These are phyloP conservation scores for Epinephelus cyanopodus DNA, from an alignment of 2,113 vertebrate genomes.

Conservation along the genomic window DNA sequence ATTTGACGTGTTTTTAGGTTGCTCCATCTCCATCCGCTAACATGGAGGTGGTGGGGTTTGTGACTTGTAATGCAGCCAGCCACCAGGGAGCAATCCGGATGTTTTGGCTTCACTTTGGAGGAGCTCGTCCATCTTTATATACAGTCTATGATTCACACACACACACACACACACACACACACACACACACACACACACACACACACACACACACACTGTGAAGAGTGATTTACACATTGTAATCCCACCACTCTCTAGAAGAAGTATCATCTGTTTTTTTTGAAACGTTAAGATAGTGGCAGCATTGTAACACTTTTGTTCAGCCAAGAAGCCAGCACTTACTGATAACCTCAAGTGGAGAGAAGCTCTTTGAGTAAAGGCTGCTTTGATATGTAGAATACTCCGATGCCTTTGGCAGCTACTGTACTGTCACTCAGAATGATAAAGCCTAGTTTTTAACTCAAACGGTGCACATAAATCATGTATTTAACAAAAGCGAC, in stretches of 20 bases:
- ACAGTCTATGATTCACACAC: too few species aligned
- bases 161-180: constrained; percentile 38
- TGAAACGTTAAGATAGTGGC: constrained; percentile 63
- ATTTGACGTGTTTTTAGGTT: too few species aligned
- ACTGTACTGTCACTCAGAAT: constrained; percentile 73
- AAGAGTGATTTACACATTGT: constrained; percentile 54
- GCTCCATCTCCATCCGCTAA: too few species aligned
- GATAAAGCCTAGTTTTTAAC: constrained; percentile 72
- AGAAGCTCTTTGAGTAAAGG: constrained; percentile 46
- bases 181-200: constrained; percentile 52
- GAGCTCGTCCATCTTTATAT: too few species aligned
- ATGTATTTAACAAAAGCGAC: constrained; percentile 71
- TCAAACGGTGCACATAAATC: constrained; percentile 80
- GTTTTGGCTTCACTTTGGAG: too few species aligned
- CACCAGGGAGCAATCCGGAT: too few species aligned
- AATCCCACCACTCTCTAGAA: constrained; percentile 43
- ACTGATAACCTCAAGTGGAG: constrained; percentile 61
- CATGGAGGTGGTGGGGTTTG: too few species aligned
- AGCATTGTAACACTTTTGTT: constrained; percentile 52
- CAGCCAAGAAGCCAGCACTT: constrained; percentile 65
- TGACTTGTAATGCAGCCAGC: too few species aligned
- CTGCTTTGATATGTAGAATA: constrained; percentile 65
- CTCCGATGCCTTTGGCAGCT: constrained; percentile 81
- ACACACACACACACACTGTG: constrained; percentile 55
- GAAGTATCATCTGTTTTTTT: constrained; percentile 45